Conservation (phyloP, 2,797 vertebrate genomes). For the Acomys russatus region DNA sequence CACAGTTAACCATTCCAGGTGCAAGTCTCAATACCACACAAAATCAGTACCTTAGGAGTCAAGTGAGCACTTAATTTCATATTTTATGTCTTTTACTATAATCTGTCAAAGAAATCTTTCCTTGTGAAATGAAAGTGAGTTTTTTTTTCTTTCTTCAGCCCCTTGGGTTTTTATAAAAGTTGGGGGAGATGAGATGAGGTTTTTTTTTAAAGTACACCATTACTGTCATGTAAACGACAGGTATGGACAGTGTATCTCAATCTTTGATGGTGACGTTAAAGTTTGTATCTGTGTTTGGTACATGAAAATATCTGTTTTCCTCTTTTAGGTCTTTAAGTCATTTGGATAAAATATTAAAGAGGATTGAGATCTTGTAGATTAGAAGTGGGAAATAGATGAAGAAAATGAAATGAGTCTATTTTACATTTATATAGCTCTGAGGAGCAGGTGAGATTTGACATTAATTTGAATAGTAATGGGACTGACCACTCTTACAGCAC, state of each 20-base stretch:
- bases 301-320: neutral
- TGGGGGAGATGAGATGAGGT: neutral
- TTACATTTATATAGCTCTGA: conserved; percentile 70
- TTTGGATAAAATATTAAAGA: conserved; percentile 71
- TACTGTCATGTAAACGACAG: neutral
- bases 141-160: neutral
- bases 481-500: neutral
- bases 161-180: neutral
- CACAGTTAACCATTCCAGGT: neutral
- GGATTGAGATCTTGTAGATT: neutral
- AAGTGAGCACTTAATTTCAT: neutral
- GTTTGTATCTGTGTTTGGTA: neutral
- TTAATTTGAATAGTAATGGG: conserved; percentile 63
- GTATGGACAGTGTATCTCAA: neutral
- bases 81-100: neutral
- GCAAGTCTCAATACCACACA: neutral
- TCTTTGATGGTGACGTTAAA: neutral
- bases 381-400: conserved; percentile 47
- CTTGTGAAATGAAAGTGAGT: neutral
- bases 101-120: neutral
- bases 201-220: neutral
- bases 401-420: conserved; percentile 66
- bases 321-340: conserved; percentile 57
- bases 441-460: conserved; percentile 38
- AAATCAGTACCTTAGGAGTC: neutral